Evolutionary conservation across 2,888 invertebrate species (phyloP).

Genomic region (Amblyteles armatorius): DNA sequence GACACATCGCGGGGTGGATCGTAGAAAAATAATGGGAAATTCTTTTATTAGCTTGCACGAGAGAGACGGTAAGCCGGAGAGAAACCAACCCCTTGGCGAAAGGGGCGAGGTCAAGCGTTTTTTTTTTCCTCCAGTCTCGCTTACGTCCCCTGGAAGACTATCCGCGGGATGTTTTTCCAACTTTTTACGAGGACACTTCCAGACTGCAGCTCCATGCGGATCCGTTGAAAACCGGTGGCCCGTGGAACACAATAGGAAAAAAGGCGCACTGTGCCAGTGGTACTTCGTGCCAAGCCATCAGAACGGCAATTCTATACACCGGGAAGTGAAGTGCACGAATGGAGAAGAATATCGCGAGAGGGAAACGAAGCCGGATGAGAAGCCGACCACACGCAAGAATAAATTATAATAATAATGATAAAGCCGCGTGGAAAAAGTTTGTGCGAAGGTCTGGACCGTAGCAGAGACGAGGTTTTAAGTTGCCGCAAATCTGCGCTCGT

Average conservation of each 20-base stretch:
- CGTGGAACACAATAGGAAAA: constrained; percentile 64
- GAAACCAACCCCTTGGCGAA: constrained; percentile 18
- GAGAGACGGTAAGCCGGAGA: constrained; percentile 24
- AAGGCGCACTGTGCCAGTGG: constrained; percentile 36
- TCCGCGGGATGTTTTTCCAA: constrained; percentile 62
- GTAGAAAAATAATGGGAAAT: constrained; percentile 71
- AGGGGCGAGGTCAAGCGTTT: constrained; percentile 26
- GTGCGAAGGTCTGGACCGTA: neutral
- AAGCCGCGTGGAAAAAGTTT: neutral
- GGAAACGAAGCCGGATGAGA: constrained; percentile 43
- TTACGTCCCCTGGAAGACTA: neutral
- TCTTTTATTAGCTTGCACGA: constrained; percentile 62
- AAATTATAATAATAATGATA: constrained; percentile 13
- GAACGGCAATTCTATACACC: constrained; percentile 43
- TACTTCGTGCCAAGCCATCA: constrained; percentile 46
- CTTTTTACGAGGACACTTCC: constrained; percentile 71
- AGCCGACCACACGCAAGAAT: neutral
- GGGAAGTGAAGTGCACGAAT: constrained; percentile 36
- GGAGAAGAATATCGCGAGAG: constrained; percentile 33
- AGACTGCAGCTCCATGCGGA: constrained; percentile 54
- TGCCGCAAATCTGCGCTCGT: neutral
- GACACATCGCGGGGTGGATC: constrained; percentile 59
- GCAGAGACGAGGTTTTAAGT: neutral
- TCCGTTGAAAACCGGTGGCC: constrained; percentile 52
- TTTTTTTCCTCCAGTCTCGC: constrained; percentile 58